phyloP scores from a whole-genome alignment of 2,113 vertebrate species.

The Nasalis larvatus region DNA sequence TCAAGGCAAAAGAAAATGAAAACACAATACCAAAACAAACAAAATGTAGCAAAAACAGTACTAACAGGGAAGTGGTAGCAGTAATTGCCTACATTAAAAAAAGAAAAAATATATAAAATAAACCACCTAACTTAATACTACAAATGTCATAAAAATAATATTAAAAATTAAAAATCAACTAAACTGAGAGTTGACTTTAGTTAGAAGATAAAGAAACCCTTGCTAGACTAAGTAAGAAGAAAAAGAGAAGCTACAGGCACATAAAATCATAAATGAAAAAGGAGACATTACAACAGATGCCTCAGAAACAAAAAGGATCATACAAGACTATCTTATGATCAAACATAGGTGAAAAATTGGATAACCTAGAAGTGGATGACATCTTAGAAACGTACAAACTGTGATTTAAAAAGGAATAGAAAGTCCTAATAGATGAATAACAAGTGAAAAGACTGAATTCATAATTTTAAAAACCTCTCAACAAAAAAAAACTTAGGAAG shows the following conservation, averaged over 20 bases:
- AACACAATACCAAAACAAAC: too few species aligned
- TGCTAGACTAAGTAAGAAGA: not conserved
- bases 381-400: not conserved
- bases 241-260: not conserved
- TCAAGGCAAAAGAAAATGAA: too few species aligned
- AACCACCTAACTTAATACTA: not conserved
- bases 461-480: not conserved
- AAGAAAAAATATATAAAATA: not conserved
- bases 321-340: too few species aligned
- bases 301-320: not conserved
- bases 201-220: not conserved
- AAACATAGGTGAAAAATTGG: not conserved
- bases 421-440: not conserved
- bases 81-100: not conserved
- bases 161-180: not conserved
- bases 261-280: not conserved
- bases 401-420: not conserved
- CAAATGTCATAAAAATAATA: not conserved
- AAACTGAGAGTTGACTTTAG: not conserved
- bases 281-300: not conserved
- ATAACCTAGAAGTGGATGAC: not conserved
- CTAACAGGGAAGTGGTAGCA: too few species aligned
- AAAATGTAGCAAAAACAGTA: not conserved
- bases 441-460: not conserved
- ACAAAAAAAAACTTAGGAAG: too few species aligned